Conservation (phyloP, 2,888 invertebrate genomes). For the Eilema caniola region DNA sequence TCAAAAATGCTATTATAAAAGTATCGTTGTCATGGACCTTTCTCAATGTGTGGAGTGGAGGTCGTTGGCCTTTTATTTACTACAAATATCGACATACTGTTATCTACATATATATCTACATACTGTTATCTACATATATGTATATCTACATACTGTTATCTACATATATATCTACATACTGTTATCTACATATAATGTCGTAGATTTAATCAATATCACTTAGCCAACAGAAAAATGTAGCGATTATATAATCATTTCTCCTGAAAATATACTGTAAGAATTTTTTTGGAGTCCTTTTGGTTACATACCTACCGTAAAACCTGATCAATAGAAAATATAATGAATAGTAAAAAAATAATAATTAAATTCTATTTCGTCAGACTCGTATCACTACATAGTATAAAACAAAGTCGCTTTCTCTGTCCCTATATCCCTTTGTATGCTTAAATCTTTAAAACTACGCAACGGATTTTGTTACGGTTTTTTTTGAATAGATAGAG, state of each 20-base stretch:
- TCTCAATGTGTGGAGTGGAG: constrained; percentile 38
- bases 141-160: not conserved
- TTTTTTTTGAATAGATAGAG: too few species aligned
- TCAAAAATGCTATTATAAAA: not conserved
- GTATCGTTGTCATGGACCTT: constrained; percentile 42
- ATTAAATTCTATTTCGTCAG: too few species aligned
- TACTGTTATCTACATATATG: not conserved
- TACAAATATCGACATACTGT: not conserved
- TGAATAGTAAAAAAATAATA: too few species aligned
- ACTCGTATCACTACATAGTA: too few species aligned
- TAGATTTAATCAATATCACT: not conserved
- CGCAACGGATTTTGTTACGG: too few species aligned
- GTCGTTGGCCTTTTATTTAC: constrained; percentile 34
- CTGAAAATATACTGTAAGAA: too few species aligned
- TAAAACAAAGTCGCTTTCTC: too few species aligned
- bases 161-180: too few species aligned
- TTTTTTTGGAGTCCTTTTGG: not conserved
- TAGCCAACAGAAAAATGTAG: not conserved
- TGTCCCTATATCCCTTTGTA: too few species aligned
- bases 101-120: not conserved
- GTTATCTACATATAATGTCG: not conserved
- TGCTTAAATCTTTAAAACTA: too few species aligned
- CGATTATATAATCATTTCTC: not conserved
- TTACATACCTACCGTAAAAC: too few species aligned
- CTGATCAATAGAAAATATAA: too few species aligned